These are phyloP conservation scores for Popillia japonica DNA, from an alignment of 1,140 invertebrate species.

Conservation along the genomic window DNA sequence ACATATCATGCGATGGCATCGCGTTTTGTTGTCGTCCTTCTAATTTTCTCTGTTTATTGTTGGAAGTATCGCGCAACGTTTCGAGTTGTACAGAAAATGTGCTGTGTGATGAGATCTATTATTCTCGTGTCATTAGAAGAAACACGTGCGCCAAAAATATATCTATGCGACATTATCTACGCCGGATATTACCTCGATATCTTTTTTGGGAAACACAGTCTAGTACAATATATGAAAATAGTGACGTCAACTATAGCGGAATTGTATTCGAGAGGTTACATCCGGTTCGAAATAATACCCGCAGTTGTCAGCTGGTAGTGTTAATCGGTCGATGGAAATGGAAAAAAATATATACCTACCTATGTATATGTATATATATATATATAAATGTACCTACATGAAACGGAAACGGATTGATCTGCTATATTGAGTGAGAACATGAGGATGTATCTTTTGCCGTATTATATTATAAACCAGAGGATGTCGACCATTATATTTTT, in stretches of 20 bases:
- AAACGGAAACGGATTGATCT: conserved; percentile 7
- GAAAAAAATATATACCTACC: not conserved
- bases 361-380: not conserved
- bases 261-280: not conserved
- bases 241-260: not conserved
- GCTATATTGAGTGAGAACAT: not conserved
- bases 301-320: conserved; percentile 1
- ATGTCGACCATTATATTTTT: conserved; percentile 22
- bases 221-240: no score
- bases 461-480: not conserved
- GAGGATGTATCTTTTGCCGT: conserved; percentile 11
- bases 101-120: no score
- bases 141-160: no score
- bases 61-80: not conserved
- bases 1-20: not conserved
- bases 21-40: not conserved
- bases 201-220: no score
- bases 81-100: no score
- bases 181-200: no score
- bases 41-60: not conserved
- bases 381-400: not conserved
- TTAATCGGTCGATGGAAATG: not conserved
- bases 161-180: no score
- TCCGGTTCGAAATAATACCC: conserved; percentile 12
- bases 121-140: no score